Percentiles rank a stretch among this genome's conserved stretches.
These are phyloP conservation scores for Eudyptes chrysolophus DNA, from an alignment of 2,113 vertebrate genomes.

Conservation along the genomic window DNA sequence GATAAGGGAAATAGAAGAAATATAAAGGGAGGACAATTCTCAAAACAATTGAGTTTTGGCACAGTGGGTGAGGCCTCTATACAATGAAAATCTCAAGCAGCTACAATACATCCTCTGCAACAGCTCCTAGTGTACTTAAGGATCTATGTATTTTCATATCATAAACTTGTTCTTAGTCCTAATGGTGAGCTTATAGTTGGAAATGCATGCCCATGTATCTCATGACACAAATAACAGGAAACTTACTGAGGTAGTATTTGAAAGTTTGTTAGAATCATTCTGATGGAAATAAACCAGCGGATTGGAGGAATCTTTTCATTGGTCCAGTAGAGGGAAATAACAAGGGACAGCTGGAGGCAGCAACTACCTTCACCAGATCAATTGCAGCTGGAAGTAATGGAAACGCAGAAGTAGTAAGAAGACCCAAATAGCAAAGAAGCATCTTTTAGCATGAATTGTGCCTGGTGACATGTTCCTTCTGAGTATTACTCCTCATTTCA, in stretches of 20 bases:
- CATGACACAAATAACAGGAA: not conserved
- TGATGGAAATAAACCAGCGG: not conserved
- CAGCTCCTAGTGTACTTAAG: not conserved
- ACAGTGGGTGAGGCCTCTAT: too few relatives aligned
- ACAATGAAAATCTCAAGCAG: not conserved
- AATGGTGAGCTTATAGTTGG: not conserved
- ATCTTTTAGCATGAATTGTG: not conserved
- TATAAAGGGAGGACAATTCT: not conserved
- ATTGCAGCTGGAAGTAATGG: not conserved
- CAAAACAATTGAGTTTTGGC: not conserved
- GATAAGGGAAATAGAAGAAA: not conserved
- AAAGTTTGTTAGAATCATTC: not conserved
- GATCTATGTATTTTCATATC: too few relatives aligned
- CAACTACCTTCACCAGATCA: not conserved
- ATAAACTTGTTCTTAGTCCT: not conserved
- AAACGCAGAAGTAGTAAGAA: not conserved
- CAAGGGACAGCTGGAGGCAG: not conserved
- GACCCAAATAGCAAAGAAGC: not conserved
- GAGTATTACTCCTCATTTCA: not conserved
- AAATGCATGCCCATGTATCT: not conserved
- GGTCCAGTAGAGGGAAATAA: not conserved
- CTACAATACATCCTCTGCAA: not conserved
- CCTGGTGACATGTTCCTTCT: not conserved
- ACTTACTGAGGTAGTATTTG: not conserved
- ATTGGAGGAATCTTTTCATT: not conserved